Evolutionary conservation across 2,888 invertebrate genomes (phyloP), one percentile per base, ranked within the genome.

Genomic region (Syrista parreyssii): DNA sequence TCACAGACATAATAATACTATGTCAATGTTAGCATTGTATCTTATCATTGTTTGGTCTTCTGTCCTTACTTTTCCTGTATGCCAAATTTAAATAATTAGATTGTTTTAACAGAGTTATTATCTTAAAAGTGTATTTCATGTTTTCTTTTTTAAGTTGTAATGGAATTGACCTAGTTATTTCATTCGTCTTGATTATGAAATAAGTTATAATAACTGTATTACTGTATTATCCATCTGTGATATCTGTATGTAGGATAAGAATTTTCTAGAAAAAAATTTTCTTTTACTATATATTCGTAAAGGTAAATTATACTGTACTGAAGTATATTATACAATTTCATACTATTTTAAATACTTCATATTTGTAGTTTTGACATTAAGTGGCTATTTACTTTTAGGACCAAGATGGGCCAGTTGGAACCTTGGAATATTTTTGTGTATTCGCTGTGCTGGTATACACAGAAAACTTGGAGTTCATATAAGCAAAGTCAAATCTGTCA

Each of bases 391-490:
- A 55, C 71, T 88, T 89, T 4, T 90, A 98, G 98, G 99, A 91
- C 99, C 99, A 79, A 95, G 99, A 92, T 99, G 99, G 99, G 99
- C 99, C 74, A 98, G 98, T 83, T 99, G 99, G 98, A 99, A 99
- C 92, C 93, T 99, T 83, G 99, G 99, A 71, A 97, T 99, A 87
- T 99, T 99, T 92, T 93, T 99, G 75, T 99, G 99, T 92, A 99
- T 99, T 90, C 95, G 99, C 77, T 99, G 99, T 92, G 99, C 99
- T 23, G 99, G 99, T 33, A 99, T 99, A 89, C 99, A 99, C 92
- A 95, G 99, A 82, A 99, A 99, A 92, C 94, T 99, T 74, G 99
- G 99, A 73, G 99, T 99, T 12, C 99, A 99, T 92, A 98, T 99
- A 92, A 99, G 99, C 82, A 97, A 97, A 92, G 99, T 99, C 78